Conservation (phyloP, 2,888 invertebrate species). For the Idaea straminata region DNA sequence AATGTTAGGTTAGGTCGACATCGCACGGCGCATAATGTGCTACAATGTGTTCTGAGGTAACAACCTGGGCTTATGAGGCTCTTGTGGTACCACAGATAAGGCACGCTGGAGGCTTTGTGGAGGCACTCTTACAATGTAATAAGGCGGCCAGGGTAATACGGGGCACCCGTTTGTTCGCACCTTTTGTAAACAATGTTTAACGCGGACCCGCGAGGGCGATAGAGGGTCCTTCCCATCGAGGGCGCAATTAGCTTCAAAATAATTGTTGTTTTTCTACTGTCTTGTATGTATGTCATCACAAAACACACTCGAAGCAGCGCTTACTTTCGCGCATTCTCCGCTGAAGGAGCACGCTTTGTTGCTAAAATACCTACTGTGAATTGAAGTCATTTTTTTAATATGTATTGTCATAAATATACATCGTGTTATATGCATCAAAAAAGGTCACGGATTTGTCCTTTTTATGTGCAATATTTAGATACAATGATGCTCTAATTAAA, state of each 20-base stretch:
- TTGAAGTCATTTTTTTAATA: too few species aligned
- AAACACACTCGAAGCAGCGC: conserved; percentile 24
- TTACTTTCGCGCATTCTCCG: background rate
- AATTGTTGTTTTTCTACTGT: conserved; percentile 40
- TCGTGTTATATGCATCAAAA: too few species aligned
- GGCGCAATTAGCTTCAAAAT: conserved; percentile 54
- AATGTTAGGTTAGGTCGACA: conserved; percentile 59
- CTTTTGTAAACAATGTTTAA: conserved; percentile 63
- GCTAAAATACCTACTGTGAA: too few species aligned
- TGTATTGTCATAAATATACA: too few species aligned
- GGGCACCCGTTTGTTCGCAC: conserved; percentile 53
- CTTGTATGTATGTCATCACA: conserved; percentile 21
- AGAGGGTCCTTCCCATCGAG: conserved; percentile 43
- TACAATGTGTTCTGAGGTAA: conserved; percentile 75
- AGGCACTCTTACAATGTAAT: conserved; percentile 67
- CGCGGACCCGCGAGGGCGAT: conserved; percentile 36
- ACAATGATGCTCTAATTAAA: too few species aligned
- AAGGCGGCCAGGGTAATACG: conserved; percentile 60
- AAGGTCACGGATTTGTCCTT: too few species aligned
- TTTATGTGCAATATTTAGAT: too few species aligned
- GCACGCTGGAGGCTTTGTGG: conserved; percentile 69
- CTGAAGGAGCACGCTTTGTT: background rate
- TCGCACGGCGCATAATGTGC: conserved; percentile 69
- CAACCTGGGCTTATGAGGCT: conserved; percentile 72
- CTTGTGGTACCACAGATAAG: conserved; percentile 69